Evolutionary conservation across 2,888 invertebrate species (phyloP).

Genomic region (Cosmia trapezina): DNA sequence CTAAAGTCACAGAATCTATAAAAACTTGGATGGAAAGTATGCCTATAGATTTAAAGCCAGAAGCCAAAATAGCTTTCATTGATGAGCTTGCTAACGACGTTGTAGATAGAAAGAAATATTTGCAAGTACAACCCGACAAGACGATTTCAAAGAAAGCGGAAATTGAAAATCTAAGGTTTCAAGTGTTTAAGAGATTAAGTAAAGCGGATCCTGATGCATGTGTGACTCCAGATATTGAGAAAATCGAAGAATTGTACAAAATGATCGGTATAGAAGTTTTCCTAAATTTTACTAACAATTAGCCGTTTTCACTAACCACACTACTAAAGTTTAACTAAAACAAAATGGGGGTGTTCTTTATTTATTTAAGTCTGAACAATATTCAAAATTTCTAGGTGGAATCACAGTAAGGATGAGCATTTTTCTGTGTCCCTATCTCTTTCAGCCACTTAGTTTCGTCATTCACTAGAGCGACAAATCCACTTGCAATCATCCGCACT

Average conservation of each 20-base stretch:
- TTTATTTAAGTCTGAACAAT: background rate
- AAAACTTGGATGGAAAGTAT: slow-evolving; percentile 60
- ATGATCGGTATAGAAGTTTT: slow-evolving; percentile 26
- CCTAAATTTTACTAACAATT: background rate
- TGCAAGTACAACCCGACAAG: slow-evolving; percentile 69
- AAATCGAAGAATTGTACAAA: slow-evolving; percentile 64
- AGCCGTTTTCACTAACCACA: background rate
- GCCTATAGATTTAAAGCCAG: slow-evolving; percentile 55
- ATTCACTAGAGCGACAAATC: background rate
- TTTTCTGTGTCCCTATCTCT: background rate
- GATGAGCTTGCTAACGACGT: slow-evolving; percentile 72
- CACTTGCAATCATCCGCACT: too few relatives aligned
- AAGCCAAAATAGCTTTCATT: slow-evolving; percentile 60
- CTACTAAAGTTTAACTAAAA: too few relatives aligned
- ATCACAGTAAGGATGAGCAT: background rate
- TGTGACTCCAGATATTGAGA: slow-evolving; percentile 47
- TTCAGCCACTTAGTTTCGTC: background rate
- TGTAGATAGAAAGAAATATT: slow-evolving; percentile 74
- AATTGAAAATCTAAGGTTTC: slow-evolving; percentile 75
- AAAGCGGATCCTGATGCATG: slow-evolving; percentile 61
- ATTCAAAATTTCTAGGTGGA: background rate
- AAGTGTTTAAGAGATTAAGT: slow-evolving; percentile 71
- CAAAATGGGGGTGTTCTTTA: background rate
- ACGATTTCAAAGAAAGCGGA: slow-evolving; percentile 68
- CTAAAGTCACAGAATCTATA: slow-evolving; percentile 4